Evolutionary conservation across 2,113 vertebrate species (phyloP).

Genomic region (Phylloscopus whistleri): DNA sequence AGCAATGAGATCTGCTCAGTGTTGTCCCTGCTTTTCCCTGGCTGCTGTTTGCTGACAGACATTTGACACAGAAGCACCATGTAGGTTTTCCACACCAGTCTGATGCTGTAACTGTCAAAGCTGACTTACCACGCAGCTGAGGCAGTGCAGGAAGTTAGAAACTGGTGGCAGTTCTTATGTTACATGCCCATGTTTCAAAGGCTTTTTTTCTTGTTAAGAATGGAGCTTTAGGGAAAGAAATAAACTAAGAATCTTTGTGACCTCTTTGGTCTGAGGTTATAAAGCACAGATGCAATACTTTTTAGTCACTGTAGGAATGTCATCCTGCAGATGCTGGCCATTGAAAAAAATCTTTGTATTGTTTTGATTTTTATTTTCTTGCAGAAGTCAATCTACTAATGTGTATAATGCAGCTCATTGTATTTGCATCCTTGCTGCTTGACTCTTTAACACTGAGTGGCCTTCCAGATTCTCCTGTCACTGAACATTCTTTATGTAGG

Average conservation of each 20-base stretch:
- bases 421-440: neutral
- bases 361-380: constrained; percentile 3
- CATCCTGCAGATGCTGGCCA: neutral
- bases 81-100: neutral
- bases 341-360: neutral
- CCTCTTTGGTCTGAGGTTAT: neutral
- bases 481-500: neutral
- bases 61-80: neutral
- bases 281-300: neutral
- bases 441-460: neutral
- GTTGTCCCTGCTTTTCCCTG: neutral
- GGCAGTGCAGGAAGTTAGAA: neutral
- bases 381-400: neutral
- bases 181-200: neutral
- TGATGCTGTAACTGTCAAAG: neutral
- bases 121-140: neutral
- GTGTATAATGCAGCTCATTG: neutral
- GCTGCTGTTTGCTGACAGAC: neutral
- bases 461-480: neutral
- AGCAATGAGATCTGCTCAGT: neutral
- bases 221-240: neutral
- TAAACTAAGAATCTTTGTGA: neutral
- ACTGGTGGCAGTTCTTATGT: neutral
- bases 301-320: neutral
- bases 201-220: neutral